Evolutionary conservation across 64 coral and sea anemone species (phyloP), one percentile per base, ranked within the genome.

Genomic region (Exaiptasia diaphana): DNA sequence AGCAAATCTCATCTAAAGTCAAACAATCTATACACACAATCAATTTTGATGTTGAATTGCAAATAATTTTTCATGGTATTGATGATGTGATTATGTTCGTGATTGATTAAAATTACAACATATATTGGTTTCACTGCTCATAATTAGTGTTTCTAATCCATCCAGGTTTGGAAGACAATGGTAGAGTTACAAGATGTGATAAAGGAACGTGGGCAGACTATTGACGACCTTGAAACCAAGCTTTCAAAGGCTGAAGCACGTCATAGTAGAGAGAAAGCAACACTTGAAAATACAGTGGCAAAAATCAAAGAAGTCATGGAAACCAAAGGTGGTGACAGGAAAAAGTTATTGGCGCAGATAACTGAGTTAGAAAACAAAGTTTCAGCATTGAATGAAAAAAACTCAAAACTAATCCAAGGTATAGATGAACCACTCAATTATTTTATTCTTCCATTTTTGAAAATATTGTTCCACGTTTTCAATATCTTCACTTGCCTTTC

Each of bases 111-210:
- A 46, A 7, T 46, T 46, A 15, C 43, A 46, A 15, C 6, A 46
- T 8, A 46, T 46, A 46, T 8, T 8, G 43, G 43, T 8, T 15
- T 46, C 15, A 7, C 6, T 46, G 5, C 43, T 46, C 15, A 46
- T 8, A 7, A 55, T 21, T 20, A 55, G 5, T 20, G 15, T 0
- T 11, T 57, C 27, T 38, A 22, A 22, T 57, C 2, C 37, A 30
- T 85, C 14, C 12, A 87, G 84, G 43, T 64, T 0, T 77, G 42
- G 40, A 38, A 87, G 73, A 75, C 74, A 4, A 76, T 87, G 41
- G 71, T 78, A 36, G 46, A 33, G n/a, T 62, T 77, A 41, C 84
- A 87, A 29, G 52, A 62, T 12, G 61, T 75, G 13, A 87, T 87
- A 62, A 42, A 78, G 17, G 84, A 87, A 41, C 74, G 84, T 23